Base-by-base conservation (phyloP, 2,797 vertebrate genomes). In the Mormyrops boulengeri region DNA sequence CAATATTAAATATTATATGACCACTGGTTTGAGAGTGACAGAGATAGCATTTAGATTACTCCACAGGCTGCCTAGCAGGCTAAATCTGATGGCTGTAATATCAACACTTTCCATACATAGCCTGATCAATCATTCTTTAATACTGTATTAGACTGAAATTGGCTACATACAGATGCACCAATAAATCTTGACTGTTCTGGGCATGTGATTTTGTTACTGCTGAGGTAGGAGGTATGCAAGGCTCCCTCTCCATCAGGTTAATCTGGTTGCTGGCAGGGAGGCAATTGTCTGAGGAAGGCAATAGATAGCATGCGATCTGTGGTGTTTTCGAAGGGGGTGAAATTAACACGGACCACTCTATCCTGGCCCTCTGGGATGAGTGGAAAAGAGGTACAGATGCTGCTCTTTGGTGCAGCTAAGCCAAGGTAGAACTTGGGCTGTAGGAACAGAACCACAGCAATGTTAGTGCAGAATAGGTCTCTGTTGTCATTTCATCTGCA, bases 111-210 rank as follows among this genome's bases (percentile, higher is more conserved):
- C 92, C 82, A 90, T 88, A 88, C 89, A 92, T 92, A 84, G 53
- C 41, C 92, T 88, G 94, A 95, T 95, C 94, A 95, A 95, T 96
- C 96, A 96, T 95, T 93, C 94, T 95, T 94, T 95, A 95, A 95
- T 95, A 95, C 95, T 91, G 82, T 94, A 96, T 96, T 96, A 96
- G 94, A 95, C 94, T 90, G 94, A 93, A 95, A 96, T 96, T 96
- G 95, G 95, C 95, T 95, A 94, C 94, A 95, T 95, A 93, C 88
- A 93, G 95, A 95, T 94, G 92, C 44, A 9, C 90, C 91, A 82
- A 95, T 96, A 95, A 95, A 96, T 96, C 95, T 92, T 89, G 60
- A 89, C 92, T 60, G 91, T 93, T 90, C 44, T 92, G 90, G 92
- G 47, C 85, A 50, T 90, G 49, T 89, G 22, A 62, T 82, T 77